phyloP scores from a whole-genome alignment of 2,797 vertebrate genomes.

The Cyprinodon diabolis region DNA sequence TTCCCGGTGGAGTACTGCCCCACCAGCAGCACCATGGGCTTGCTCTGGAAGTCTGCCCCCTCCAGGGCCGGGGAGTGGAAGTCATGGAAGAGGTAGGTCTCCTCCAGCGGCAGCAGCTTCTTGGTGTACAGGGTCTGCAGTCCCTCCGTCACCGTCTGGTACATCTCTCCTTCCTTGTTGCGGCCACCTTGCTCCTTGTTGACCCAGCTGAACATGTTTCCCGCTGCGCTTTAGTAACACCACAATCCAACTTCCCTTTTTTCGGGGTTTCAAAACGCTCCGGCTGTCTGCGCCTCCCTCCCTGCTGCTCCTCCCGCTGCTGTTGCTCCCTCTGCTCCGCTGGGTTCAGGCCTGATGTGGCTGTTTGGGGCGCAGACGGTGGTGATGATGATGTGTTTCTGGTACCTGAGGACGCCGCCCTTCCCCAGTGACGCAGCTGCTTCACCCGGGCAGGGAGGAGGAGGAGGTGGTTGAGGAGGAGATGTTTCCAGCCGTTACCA shows the following conservation, averaged over 20 bases:
- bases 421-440: no score
- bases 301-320: slow-evolving; percentile 4
- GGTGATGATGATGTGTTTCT: no score
- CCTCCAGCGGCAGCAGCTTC: slow-evolving; percentile 94
- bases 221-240: not conserved
- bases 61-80: slow-evolving; percentile 97
- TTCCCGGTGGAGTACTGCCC: slow-evolving; percentile 98
- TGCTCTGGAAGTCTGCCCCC: slow-evolving; percentile 94
- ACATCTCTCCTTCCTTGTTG: slow-evolving; percentile 85
- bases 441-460: no score
- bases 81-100: slow-evolving; percentile 94
- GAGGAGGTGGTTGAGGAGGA: no score
- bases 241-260: slow-evolving; percentile 51
- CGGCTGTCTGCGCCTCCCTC: slow-evolving; percentile 6
- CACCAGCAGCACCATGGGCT: slow-evolving; percentile 95
- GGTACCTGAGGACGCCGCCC: no score
- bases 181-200: slow-evolving; percentile 88
- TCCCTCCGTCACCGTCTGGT: slow-evolving; percentile 92
- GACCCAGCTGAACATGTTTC: slow-evolving; percentile 92
- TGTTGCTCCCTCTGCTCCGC: not conserved
- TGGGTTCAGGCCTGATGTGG: no score
- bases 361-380: no score
- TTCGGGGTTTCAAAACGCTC: slow-evolving; percentile 41
- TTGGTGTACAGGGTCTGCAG: slow-evolving; percentile 89
- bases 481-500: no score